Base-by-base conservation (phyloP, 2,888 invertebrate genomes). In the Netelia melanura region DNA sequence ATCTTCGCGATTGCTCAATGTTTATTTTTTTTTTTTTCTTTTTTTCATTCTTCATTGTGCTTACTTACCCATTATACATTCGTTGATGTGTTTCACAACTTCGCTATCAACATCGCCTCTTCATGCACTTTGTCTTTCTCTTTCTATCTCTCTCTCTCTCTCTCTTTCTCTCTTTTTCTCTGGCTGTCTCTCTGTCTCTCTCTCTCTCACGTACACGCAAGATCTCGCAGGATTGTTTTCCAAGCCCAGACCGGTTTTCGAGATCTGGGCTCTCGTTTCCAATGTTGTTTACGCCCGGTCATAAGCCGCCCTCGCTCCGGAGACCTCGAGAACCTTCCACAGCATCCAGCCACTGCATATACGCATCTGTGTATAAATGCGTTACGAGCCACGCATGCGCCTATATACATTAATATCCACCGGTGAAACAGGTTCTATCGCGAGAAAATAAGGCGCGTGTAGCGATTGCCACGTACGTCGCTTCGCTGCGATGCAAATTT, bases 271-370 rank as follows among this genome's bases (percentile, higher is more conserved):
- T 92, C 92, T 91, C 90, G 91, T 92, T 91, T 91, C 90, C 91
- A 89, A 88, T 88, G 91, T 93, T 93, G 91, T 92, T 92, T 92
- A 91, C 90, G 89, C 86, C 89, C 90, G 92, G 92, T 92, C 93
- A 92, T 90, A 91, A 92, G 91, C 91, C 90, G 91, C 89, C 92
- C 90, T 92, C 87, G 89, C 86, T 87, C 76, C 88, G 85, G 72
- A 81, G 85, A 87, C 86, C 86, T 87, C 88, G 88, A 79, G 65
- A 79, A 65, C 65, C 78, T 70, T 82, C 79, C 78, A 68, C 81
- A 71, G 77, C 25, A 48, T 58, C 11, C 48, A 48, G 11, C 48
- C 14, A 48, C 17, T 9, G 17, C 48, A 72, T 43, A 62, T 25
- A 65, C 67, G 64, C 17, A 74, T 48, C 10, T 14, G 48, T 62